Percentiles rank a stretch among this genome's conserved stretches.
phyloP scores from a whole-genome alignment of 1,140 invertebrate species.

The Drosophila simulans region DNA sequence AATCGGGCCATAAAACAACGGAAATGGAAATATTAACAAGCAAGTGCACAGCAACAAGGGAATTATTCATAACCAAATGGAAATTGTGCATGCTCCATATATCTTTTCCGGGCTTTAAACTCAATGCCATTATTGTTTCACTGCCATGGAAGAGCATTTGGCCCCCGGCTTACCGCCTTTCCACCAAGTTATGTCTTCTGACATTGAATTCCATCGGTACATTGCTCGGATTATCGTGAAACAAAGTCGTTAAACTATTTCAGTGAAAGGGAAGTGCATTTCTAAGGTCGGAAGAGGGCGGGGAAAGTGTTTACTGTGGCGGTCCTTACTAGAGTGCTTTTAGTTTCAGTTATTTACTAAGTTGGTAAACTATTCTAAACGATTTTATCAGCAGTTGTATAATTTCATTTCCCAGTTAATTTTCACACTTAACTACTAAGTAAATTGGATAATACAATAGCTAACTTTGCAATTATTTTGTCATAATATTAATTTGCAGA shows the following conservation, averaged over 20 bases:
- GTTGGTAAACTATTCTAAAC: constrained; percentile 27
- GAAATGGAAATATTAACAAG: constrained; percentile 84
- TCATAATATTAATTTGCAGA: neutral
- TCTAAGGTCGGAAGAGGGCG: neutral
- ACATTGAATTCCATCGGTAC: constrained; percentile 39
- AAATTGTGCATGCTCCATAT: constrained; percentile 74
- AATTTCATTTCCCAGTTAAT: neutral
- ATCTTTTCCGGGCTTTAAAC: constrained; percentile 55
- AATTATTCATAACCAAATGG: constrained; percentile 83
- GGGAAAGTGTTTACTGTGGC: constrained; percentile 25
- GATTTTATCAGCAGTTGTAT: neutral
- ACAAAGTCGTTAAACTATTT: constrained; percentile 35
- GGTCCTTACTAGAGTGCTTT: neutral
- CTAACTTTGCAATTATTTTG: constrained; percentile 1
- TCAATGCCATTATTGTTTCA: constrained; percentile 44
- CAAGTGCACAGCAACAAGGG: constrained; percentile 69
- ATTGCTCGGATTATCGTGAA: constrained; percentile 30
- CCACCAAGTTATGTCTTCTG: constrained; percentile 22
- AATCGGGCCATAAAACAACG: constrained; percentile 80
- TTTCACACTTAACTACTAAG: too few species aligned
- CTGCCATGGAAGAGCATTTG: constrained; percentile 12
- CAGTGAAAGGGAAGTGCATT: constrained; percentile 31
- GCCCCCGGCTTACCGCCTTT: constrained; percentile 5
- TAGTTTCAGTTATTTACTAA: constrained; percentile 10
- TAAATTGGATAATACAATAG: too few species aligned